A percentile compares a stretch with the other conserved stretches of the same genome.
Evolutionary conservation across 2,888 invertebrate genomes (phyloP).

Genomic region (Argyresthia goedartella): DNA sequence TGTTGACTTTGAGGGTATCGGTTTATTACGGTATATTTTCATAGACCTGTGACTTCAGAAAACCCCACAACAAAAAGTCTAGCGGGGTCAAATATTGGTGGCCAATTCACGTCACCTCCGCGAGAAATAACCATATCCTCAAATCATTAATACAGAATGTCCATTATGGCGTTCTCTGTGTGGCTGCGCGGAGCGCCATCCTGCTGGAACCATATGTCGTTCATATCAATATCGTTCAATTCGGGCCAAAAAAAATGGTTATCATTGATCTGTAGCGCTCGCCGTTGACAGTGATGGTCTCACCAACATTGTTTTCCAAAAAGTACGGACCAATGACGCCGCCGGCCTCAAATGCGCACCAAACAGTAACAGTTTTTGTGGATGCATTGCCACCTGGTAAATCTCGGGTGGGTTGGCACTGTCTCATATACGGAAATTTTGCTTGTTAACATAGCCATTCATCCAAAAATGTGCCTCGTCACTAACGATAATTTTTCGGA

Average conservation of each 20-base stretch:
- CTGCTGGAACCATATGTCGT: conserved; percentile 11
- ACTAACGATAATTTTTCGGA: conserved; percentile 8
- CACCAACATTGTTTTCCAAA: conserved; percentile 6
- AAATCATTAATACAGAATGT: not conserved
- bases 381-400: no score
- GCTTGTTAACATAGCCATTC: conserved; percentile 10
- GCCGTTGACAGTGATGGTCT: conserved; percentile 9
- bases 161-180: conserved; percentile 8
- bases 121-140: not conserved
- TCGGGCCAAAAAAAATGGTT: conserved; percentile 10
- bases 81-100: not conserved
- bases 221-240: conserved; percentile 9
- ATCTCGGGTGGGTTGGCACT: conserved; percentile 6
- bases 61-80: not conserved
- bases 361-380: no score
- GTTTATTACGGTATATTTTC: not conserved
- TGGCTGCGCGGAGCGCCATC: conserved; percentile 14
- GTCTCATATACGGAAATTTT: conserved; percentile 9
- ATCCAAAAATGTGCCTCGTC: conserved; percentile 8
- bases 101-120: not conserved
- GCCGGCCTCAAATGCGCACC: no score
- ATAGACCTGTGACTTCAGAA: not conserved
- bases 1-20: not conserved
- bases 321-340: conserved; percentile 29
- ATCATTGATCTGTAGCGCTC: conserved; percentile 17